These are phyloP conservation scores for Melikaiella ostensackeni DNA, from an alignment of 2,888 invertebrate species.

Conservation along the genomic window DNA sequence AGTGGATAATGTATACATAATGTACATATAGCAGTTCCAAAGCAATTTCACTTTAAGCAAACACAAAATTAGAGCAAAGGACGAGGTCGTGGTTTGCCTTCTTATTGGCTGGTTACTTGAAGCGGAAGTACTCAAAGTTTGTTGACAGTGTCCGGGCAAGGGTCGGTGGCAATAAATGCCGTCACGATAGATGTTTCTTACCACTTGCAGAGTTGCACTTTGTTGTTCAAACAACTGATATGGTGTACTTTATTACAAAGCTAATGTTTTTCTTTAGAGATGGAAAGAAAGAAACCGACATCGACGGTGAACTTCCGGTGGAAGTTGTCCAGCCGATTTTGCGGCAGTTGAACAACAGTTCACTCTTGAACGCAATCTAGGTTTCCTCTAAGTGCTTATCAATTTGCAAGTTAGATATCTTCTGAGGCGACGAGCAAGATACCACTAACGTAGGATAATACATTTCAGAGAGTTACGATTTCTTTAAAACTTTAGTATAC, in stretches of 20 bases:
- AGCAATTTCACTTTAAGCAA: not conserved
- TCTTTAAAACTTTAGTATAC: not conserved
- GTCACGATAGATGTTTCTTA: not conserved
- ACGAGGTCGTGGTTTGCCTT: not conserved
- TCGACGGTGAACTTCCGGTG: constrained; percentile 42
- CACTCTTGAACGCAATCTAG: constrained; percentile 41
- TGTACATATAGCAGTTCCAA: not conserved
- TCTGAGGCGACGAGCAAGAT: constrained; percentile 40
- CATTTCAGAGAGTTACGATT: not conserved
- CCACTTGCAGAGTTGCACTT: not conserved
- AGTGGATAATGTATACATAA: not conserved
- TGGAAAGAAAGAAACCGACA: constrained; percentile 32
- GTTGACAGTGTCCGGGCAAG: not conserved
- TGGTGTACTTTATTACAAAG: not conserved
- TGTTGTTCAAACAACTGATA: not conserved
- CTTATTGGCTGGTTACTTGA: too few species aligned
- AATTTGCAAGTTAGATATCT: constrained; percentile 39
- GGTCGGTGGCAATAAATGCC: not conserved
- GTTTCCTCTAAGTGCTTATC: constrained; percentile 43
- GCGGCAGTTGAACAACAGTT: constrained; percentile 42
- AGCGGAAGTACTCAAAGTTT: not conserved
- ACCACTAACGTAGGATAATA: constrained; percentile 1
- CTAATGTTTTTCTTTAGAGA: constrained; percentile 6
- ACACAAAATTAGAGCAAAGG: not conserved
- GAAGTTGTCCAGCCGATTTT: constrained; percentile 47